Base-by-base conservation (phyloP, 2,113 vertebrate species). In the Ceyx cyanopectus region DNA sequence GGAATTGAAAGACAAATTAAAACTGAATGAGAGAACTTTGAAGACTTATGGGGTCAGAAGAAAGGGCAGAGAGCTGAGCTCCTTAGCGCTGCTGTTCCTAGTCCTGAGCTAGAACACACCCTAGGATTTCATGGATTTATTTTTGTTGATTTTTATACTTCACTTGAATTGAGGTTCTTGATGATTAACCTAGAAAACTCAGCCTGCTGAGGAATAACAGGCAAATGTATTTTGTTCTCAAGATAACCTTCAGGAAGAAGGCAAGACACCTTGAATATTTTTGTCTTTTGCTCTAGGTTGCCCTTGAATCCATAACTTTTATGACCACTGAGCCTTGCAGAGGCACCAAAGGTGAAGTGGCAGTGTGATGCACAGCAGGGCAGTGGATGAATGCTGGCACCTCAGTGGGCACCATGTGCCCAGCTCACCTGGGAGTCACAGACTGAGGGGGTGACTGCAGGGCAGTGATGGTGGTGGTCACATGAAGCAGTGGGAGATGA, bases 1-100 rank as follows among this genome's bases (percentile, higher is more conserved):
- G 45, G 32, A 89, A 76, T 30, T 58, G 60, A 43, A 87, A 69
- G 74, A 76, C 32, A 89, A 94, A 94, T 94, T 76, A 77, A 80
- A 91, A 76, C 20, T 26, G 69, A 89, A 19, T 24, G n/a, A 69
- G 20, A 65, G 24, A 60, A 41, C 75, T 90, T 73, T 75, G 54
- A 84, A 89, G 62, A 50, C 14, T 63, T 68, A 18, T 86, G 17
- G 24, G 50, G 29, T 90, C 78, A 92, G 67, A 73, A 76, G 41
- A 76, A 79, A 81, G 29, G 58, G 61, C 54, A 75, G 54, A 53
- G 20, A 80, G 43, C 65, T 80, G 69, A 91, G 66, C 32, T 60
- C 27, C 46, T 83, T 41, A 53, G 53, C 70, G 23, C 27, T 76
- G 66, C 79, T 27, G 4, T 75, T 96, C 51, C 79, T 76, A 1